phyloP scores from a whole-genome alignment of 2,113 vertebrate genomes.

The Perccottus glenii region DNA sequence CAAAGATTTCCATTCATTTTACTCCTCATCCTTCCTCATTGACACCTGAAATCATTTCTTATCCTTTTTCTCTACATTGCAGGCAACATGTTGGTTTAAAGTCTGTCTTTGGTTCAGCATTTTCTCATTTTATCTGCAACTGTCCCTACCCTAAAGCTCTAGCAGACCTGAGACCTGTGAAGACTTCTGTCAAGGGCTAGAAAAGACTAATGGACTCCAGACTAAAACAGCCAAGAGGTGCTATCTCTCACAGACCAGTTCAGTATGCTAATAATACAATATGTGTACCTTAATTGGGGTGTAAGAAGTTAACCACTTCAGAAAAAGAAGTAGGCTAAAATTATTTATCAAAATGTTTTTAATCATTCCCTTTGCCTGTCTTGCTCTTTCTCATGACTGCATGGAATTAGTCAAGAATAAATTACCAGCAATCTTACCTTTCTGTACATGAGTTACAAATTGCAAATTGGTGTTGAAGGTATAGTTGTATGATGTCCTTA shows the following conservation, averaged over 20 bases:
- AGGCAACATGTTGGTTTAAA: too few species aligned
- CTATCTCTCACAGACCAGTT: too few species aligned
- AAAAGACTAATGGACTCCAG: background rate
- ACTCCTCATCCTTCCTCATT: conserved; percentile 12
- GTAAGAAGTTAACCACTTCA: too few species aligned
- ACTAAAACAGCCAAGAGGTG: background rate
- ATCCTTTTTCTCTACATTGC: conserved; percentile 5
- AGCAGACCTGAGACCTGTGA: background rate
- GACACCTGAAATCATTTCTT: conserved; percentile 9
- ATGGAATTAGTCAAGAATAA: conserved; percentile 2
- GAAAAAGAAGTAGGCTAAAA: too few species aligned
- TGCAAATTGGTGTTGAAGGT: conserved; percentile 4
- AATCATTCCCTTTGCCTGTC: too few species aligned
- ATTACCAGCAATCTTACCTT: conserved; percentile 18
- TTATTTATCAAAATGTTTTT: too few species aligned
- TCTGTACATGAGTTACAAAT: conserved; percentile 8
- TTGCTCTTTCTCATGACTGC: background rate
- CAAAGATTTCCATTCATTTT: conserved; percentile 22
- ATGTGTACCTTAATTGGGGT: too few species aligned
- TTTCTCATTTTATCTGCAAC: background rate
- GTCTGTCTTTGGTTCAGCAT: background rate
- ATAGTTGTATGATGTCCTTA: conserved; percentile 20
- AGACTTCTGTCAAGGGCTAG: background rate
- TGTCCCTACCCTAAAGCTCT: background rate
- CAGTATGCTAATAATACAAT: too few species aligned